These are phyloP conservation scores for Meliscaeva auricollis DNA, from an alignment of 2,888 invertebrate genomes.

Conservation along the genomic window DNA sequence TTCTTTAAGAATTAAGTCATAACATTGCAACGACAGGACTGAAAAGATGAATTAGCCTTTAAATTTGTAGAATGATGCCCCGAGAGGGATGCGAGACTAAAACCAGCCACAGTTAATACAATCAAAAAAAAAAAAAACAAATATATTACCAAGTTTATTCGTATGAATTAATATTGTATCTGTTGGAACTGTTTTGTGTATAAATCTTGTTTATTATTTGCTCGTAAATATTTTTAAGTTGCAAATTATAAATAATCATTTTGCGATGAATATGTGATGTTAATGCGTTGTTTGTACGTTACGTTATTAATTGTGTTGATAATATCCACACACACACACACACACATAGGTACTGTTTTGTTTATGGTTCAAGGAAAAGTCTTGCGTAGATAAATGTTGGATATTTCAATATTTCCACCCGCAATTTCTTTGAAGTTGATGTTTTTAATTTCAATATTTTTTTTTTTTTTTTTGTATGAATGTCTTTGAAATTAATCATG, in stretches of 20 bases:
- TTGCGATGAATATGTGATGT: background rate
- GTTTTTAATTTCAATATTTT: no score
- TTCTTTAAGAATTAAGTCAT: constrained; percentile 5
- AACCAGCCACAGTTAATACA: background rate
- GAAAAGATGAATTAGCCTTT: constrained; percentile 40
- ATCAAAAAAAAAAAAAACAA: background rate
- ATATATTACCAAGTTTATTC: background rate
- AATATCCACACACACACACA: no score
- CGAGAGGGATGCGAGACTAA: constrained; percentile 2
- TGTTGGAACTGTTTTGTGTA: constrained; percentile 30
- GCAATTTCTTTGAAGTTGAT: constrained; percentile 38
- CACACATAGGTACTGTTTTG: constrained; percentile 1
- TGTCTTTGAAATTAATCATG: constrained; percentile 19
- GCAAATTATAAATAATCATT: constrained; percentile 58
- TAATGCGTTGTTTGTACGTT: constrained; percentile 11
- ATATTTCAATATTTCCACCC: constrained; percentile 18
- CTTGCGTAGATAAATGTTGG: constrained; percentile 64
- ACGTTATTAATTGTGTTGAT: background rate
- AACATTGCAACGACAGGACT: constrained; percentile 5
- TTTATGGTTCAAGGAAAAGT: constrained; percentile 65
- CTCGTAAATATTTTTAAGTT: constrained; percentile 66
- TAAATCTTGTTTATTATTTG: constrained; percentile 52
- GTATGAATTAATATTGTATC: background rate
- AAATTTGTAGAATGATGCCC: constrained; percentile 42
- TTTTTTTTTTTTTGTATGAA: background rate